phyloP scores from a whole-genome alignment of 2,888 invertebrate species.

The Pollenia amentaria region DNA sequence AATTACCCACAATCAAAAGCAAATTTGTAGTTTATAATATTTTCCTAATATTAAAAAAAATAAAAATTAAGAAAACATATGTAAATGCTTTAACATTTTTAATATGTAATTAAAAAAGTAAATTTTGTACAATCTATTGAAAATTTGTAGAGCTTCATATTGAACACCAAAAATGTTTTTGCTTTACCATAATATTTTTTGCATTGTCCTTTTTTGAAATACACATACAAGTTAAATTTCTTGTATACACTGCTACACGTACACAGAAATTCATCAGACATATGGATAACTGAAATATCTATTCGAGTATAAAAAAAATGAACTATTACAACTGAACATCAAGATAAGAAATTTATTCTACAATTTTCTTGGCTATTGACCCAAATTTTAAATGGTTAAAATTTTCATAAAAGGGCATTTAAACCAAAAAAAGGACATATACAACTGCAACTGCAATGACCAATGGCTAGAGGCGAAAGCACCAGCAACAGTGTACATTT shows the following conservation, averaged over 20 bases:
- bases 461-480: neutral
- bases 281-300: neutral
- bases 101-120: neutral
- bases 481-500: constrained; percentile 55
- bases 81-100: neutral
- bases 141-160: constrained; percentile 35
- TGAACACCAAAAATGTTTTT: constrained; percentile 37
- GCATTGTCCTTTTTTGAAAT: constrained; percentile 47
- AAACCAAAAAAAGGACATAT: constrained; percentile 29
- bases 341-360: constrained; percentile 2
- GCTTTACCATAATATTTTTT: constrained; percentile 55
- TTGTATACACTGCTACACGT: neutral
- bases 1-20: constrained; percentile 8
- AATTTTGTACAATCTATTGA: neutral
- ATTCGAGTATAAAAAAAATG: constrained; percentile 16
- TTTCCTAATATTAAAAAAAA: neutral
- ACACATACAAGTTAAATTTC: neutral
- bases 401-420: neutral
- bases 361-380: constrained; percentile 39
- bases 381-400: constrained; percentile 14
- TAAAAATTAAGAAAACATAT: neutral
- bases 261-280: neutral
- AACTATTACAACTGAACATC: constrained; percentile 42
- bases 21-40: neutral
- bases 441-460: constrained; percentile 19